Evolutionary conservation across 1,140 invertebrate species (phyloP).

Genomic region (Drosophila ambigua): DNA sequence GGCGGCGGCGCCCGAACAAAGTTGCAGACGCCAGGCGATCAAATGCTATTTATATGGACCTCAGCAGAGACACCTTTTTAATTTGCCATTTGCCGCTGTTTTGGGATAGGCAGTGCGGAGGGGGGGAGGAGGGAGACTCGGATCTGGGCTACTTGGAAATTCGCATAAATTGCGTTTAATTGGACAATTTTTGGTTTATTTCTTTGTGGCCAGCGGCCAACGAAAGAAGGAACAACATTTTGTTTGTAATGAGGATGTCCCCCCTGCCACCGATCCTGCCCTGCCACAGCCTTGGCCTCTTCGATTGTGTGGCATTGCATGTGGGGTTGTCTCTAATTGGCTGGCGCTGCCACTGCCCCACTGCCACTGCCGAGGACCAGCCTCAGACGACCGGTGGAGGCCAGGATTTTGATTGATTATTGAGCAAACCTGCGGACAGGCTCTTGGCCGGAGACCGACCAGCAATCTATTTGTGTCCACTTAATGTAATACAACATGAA

Average conservation of each 20-base stretch:
- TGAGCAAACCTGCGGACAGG: constrained; percentile 79
- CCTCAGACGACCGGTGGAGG: not conserved
- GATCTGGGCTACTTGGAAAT: constrained; percentile 69
- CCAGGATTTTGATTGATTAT: constrained; percentile 80
- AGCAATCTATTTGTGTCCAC: constrained; percentile 81
- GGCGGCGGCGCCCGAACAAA: constrained; percentile 64
- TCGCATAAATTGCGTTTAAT: constrained; percentile 79
- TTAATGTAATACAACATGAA: constrained; percentile 74
- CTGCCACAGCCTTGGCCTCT: constrained; percentile 22
- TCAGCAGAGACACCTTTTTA: constrained; percentile 78
- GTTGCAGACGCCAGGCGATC: constrained; percentile 66
- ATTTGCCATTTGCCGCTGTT: constrained; percentile 68
- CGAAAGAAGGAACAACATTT: constrained; percentile 35
- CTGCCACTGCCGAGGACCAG: constrained; percentile 19
- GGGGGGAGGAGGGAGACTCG: not conserved
- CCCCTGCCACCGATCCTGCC: not conserved
- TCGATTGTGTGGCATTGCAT: constrained; percentile 56
- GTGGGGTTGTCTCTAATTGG: constrained; percentile 64
- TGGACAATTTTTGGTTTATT: constrained; percentile 78
- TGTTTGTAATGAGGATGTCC: constrained; percentile 65
- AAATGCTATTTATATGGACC: constrained; percentile 70
- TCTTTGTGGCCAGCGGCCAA: constrained; percentile 68
- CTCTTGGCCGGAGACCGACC: constrained; percentile 36
- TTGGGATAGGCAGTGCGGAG: too few species aligned
- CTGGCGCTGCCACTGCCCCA: constrained; percentile 16